These are phyloP conservation scores for Melanostoma mellinum DNA, from an alignment of 2,888 invertebrate genomes.

Conservation along the genomic window DNA sequence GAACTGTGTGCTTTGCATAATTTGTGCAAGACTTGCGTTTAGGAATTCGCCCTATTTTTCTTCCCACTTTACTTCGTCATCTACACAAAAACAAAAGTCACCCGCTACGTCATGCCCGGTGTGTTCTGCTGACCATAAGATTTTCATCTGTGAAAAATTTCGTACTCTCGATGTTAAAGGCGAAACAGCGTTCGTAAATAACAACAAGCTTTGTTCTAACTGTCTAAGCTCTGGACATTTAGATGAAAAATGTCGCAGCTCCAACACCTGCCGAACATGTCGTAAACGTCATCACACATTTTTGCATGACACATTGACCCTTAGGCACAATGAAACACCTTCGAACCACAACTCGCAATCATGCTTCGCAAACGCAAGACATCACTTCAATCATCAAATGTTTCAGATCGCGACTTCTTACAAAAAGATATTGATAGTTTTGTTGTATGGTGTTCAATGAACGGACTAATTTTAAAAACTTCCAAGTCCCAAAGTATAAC, in stretches of 20 bases:
- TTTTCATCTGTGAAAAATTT: background rate
- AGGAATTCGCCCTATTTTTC: background rate
- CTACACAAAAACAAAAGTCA: background rate
- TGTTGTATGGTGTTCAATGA: too few species aligned
- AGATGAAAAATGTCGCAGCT: background rate
- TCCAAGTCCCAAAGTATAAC: too few species aligned
- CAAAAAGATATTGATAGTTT: too few species aligned
- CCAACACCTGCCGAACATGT: constrained; percentile 5
- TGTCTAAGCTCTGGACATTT: background rate
- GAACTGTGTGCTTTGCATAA: too few species aligned
- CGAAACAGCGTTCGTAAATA: background rate
- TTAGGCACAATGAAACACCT: background rate
- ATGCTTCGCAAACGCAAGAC: background rate
- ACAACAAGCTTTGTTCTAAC: background rate
- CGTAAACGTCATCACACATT: background rate
- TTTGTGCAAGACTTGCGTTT: too few species aligned
- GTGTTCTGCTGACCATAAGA: background rate
- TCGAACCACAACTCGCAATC: background rate
- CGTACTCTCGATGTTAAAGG: background rate
- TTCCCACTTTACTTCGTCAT: background rate
- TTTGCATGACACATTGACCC: background rate
- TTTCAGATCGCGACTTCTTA: too few species aligned
- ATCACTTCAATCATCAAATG: too few species aligned
- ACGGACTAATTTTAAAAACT: too few species aligned
- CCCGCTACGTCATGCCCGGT: background rate